phyloP scores from a whole-genome alignment of 2,113 vertebrate genomes.

The Arenaria interpres region DNA sequence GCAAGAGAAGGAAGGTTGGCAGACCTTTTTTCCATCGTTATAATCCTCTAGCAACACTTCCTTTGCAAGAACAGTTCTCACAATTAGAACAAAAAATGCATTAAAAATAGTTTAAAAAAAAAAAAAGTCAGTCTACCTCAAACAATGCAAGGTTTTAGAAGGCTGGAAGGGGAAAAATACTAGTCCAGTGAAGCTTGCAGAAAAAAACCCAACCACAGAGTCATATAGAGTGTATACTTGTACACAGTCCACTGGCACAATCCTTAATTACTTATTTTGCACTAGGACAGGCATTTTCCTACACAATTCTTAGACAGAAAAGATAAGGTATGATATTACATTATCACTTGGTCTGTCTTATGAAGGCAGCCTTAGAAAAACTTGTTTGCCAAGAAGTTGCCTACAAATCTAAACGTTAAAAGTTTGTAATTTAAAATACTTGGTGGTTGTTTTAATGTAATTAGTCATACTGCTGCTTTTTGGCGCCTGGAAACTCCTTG shows the following conservation, averaged over 20 bases:
- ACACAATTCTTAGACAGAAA: not conserved
- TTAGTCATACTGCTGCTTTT: not conserved
- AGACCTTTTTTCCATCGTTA: not conserved
- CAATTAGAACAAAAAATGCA: not conserved
- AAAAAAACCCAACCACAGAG: not conserved
- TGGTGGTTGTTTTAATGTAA: not conserved
- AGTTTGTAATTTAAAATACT: not conserved
- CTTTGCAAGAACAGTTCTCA: not conserved
- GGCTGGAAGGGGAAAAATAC: not conserved
- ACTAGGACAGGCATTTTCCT: not conserved
- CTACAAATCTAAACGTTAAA: not conserved
- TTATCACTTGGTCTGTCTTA: not conserved
- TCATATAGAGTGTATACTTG: not conserved
- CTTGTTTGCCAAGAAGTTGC: not conserved
- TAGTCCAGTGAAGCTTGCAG: not conserved
- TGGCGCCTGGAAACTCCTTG: not conserved
- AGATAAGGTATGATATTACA: not conserved
- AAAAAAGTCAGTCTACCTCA: not conserved
- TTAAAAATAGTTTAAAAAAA: not conserved
- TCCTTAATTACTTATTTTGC: not conserved
- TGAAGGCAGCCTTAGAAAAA: not conserved
- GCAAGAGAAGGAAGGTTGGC: not conserved
- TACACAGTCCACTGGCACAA: not conserved
- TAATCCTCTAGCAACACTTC: not conserved
- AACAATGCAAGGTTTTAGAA: not conserved